These are phyloP conservation scores for Tetragnatha montana DNA, from an alignment of 2,888 invertebrate genomes.

Conservation along the genomic window DNA sequence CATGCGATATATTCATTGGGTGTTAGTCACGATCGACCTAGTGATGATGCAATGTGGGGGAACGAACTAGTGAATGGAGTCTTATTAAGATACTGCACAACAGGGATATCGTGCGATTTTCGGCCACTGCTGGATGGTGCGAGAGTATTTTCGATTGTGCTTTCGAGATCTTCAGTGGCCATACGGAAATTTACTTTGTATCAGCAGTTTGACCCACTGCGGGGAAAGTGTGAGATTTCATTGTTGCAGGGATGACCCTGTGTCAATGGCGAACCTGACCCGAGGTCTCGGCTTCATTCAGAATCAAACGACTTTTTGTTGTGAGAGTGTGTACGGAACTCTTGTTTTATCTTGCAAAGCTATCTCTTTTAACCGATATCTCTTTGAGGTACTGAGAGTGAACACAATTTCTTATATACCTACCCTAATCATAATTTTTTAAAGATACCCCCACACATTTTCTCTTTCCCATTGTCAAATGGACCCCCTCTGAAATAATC, in stretches of 20 bases:
- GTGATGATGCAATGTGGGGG: constrained; percentile 3
- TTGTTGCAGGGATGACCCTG: background rate
- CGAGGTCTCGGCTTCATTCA: background rate
- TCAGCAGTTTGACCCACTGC: background rate
- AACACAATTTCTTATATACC: too few relatives aligned
- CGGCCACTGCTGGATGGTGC: background rate
- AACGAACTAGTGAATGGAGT: constrained; percentile 10
- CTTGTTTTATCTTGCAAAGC: too few relatives aligned
- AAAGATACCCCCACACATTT: too few relatives aligned
- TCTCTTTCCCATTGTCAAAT: too few relatives aligned
- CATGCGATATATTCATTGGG: constrained; percentile 14
- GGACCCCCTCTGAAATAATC: too few relatives aligned
- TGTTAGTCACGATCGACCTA: constrained; percentile 40
- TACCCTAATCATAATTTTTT: too few relatives aligned
- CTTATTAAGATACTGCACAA: background rate
- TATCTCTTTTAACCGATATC: too few relatives aligned
- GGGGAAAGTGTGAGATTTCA: background rate
- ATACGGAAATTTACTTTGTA: background rate
- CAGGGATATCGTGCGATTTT: background rate
- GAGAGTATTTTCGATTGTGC: background rate
- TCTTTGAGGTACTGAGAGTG: too few relatives aligned
- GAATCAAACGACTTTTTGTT: background rate
- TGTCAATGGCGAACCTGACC: background rate
- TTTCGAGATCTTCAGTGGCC: background rate
- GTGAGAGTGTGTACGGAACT: too few relatives aligned